Base-by-base conservation (phyloP, 2,888 invertebrate genomes). In the Augiades crinisus region DNA sequence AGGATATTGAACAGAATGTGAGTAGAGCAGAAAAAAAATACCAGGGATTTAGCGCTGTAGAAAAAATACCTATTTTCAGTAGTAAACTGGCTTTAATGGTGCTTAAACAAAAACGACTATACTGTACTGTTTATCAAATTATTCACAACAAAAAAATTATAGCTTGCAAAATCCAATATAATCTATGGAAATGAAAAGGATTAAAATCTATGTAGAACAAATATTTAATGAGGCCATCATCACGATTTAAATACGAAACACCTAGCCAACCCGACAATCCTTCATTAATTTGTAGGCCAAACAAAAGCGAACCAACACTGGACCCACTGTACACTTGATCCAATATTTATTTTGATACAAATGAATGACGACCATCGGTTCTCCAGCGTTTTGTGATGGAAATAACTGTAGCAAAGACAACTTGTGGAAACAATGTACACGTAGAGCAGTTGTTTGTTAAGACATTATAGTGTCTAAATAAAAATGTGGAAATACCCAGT, bases 331-430 rank as follows among this genome's bases (percentile, higher is more conserved):
- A 74, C 89, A 89, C 89, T 87, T 89, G 89, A 66, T 68, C 65
- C 75, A 89, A 89, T 89, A 88, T 89, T 89, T 81, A 78, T 76
- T 85, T 81, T 82, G 75, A 83, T 79, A 82, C 81, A 83, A 80
- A 78, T 78, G 80, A 77, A 65, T 75, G 83, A 78, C 87, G 85
- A 72, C 87, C 87, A 85, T 78, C 71, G 81, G 73, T 74, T 77
- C 70, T 68, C 71, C 63, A 61, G 38, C 45, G 74, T 76, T 80
- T 89, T 88, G 86, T 88, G 68, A 88, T 89, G 88, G 61, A 87
- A 89, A 89, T 87, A 75, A 72, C 65, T 75, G 61, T 62, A 67
- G 68, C 70, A 63, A 66, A 61, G 62, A 68, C 69, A 67, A 61
- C 68, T 69, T 81, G 80, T 83, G 75, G 78, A 81, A 75, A 80